Conservation (phyloP, 2,797 vertebrate species). For the Poecilia wingei region DNA sequence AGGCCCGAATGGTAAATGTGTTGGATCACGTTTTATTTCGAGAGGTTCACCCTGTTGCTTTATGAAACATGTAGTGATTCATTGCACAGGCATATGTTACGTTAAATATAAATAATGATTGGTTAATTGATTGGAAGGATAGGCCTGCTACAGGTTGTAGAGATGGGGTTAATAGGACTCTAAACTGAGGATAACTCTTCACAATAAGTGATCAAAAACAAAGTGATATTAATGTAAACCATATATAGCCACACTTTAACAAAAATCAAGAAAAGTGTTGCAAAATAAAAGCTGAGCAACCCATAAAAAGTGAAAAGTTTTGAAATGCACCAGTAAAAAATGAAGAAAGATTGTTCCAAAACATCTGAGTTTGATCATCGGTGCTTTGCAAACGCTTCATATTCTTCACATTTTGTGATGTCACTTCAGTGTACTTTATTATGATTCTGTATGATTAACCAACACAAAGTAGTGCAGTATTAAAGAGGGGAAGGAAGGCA, state of each 20-base stretch:
- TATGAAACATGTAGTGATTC: background rate
- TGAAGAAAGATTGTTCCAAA: background rate
- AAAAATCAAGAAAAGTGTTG: background rate
- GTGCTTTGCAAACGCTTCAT: background rate
- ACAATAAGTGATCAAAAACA: background rate
- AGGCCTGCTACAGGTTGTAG: background rate
- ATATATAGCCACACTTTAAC: background rate
- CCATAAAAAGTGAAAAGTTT: background rate
- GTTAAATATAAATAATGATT: background rate
- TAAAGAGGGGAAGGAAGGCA: too few species aligned
- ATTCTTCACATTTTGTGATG: background rate
- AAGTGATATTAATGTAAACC: background rate
- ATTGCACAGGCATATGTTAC: background rate
- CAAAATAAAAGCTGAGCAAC: background rate
- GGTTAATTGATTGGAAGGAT: background rate
- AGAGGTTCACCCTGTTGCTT: background rate
- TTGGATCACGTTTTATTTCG: slow-evolving; percentile 22
- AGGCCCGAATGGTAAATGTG: background rate
- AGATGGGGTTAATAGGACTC: background rate
- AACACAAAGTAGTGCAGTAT: too few species aligned
- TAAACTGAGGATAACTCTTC: background rate
- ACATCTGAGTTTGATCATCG: too few species aligned
- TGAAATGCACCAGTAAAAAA: background rate
- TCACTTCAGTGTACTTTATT: background rate
- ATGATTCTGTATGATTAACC: background rate